Evolutionary conservation across 1,140 invertebrate genomes (phyloP).

Genomic region (Bombus sibiricus): DNA sequence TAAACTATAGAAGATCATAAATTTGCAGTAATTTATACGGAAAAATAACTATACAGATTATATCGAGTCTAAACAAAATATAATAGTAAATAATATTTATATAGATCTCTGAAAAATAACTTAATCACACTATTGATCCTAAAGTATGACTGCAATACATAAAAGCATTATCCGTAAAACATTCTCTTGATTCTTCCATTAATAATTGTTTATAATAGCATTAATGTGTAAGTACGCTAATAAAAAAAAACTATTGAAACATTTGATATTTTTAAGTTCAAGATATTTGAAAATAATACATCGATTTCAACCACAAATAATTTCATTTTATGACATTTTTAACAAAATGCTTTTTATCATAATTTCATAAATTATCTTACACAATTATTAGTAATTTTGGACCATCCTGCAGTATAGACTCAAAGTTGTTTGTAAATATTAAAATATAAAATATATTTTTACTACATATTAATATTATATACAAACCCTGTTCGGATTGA

Average conservation of each 20-base stretch:
- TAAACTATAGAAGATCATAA: slow-evolving; percentile 21
- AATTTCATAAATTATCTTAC: slow-evolving; percentile 48
- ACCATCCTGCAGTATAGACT: slow-evolving; percentile 57
- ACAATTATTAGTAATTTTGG: slow-evolving; percentile 49
- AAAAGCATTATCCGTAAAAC: slow-evolving; percentile 64
- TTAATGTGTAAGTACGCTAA: slow-evolving; percentile 49
- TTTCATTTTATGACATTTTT: slow-evolving; percentile 36
- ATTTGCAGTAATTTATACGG: slow-evolving; percentile 28
- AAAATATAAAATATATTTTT: slow-evolving; percentile 67
- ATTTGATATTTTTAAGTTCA: background rate
- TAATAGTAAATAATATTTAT: slow-evolving; percentile 15
- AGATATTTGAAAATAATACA: slow-evolving; percentile 41
- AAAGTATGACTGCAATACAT: slow-evolving; percentile 57
- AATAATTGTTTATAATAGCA: slow-evolving; percentile 60
- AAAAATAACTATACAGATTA: slow-evolving; percentile 39
- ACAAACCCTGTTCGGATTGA: slow-evolving; percentile 62
- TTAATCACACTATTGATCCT: slow-evolving; percentile 30
- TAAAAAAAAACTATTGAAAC: slow-evolving; percentile 25
- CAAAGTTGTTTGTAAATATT: slow-evolving; percentile 50
- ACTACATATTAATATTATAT: slow-evolving; percentile 65
- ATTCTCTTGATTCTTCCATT: slow-evolving; percentile 55
- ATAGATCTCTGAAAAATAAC: slow-evolving; percentile 37
- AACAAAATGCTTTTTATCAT: slow-evolving; percentile 61
- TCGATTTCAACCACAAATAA: slow-evolving; percentile 28
- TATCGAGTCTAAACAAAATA: slow-evolving; percentile 23